Evolutionary conservation across 2,888 invertebrate genomes (phyloP).

Genomic region (Caenorhabditis virilis): DNA sequence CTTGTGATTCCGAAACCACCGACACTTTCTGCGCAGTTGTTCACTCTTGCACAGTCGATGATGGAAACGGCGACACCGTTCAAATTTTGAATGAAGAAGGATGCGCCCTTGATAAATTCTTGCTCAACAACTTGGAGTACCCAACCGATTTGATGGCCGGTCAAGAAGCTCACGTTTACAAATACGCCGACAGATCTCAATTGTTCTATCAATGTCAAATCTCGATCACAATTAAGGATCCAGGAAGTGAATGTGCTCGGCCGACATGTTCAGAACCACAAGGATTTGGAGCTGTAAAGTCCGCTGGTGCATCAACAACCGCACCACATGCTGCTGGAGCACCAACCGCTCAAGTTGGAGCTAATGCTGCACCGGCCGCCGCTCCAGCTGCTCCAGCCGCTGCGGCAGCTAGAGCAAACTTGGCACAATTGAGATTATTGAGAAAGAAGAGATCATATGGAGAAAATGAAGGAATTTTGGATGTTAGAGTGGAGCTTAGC

Average conservation of each 20-base stretch:
- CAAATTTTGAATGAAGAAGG: slow-evolving; percentile 58
- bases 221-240: slow-evolving; percentile 64
- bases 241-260: slow-evolving; percentile 65
- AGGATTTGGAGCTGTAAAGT: slow-evolving; percentile 64
- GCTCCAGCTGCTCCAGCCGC: slow-evolving; percentile 28
- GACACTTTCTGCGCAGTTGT: slow-evolving; percentile 66
- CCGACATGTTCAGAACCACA: slow-evolving; percentile 65
- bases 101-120: slow-evolving; percentile 58
- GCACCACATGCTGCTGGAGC: slow-evolving; percentile 32
- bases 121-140: slow-evolving; percentile 66
- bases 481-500: slow-evolving; percentile 54
- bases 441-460: slow-evolving; percentile 44
- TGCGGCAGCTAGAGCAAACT: slow-evolving; percentile 32
- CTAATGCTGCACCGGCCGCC: slow-evolving; percentile 18
- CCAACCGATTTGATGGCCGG: slow-evolving; percentile 65
- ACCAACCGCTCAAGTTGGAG: slow-evolving; percentile 6
- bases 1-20: slow-evolving; percentile 62
- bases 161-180: slow-evolving; percentile 66
- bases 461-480: slow-evolving; percentile 47
- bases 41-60: slow-evolving; percentile 64
- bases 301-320: slow-evolving; percentile 31
- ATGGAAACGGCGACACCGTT: slow-evolving; percentile 61
- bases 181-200: slow-evolving; percentile 63
- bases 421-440: slow-evolving; percentile 44
- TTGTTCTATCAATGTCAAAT: slow-evolving; percentile 67